Conservation (phyloP, 2,113 vertebrate genomes). For the Prietella phreatophila region DNA sequence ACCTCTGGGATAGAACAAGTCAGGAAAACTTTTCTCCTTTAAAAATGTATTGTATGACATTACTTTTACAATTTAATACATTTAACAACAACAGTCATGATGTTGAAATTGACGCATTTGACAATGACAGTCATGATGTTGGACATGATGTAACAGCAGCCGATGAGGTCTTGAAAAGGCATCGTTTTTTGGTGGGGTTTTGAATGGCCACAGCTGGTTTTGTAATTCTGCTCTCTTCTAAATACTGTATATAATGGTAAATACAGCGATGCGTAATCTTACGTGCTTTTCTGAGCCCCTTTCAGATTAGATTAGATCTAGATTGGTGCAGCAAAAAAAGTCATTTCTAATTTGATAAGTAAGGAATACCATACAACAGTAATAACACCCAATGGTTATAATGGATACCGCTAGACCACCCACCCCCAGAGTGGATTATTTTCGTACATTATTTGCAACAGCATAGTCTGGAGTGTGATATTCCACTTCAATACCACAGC, state of each 20-base stretch:
- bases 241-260: too few relatives aligned
- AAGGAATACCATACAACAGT: too few relatives aligned
- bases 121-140: not conserved
- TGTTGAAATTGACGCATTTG: not conserved
- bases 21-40: not conserved
- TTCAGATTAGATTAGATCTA: not conserved
- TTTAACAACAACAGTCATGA: not conserved
- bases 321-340: not conserved
- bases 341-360: too few relatives aligned
- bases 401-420: too few relatives aligned
- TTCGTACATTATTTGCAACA: too few relatives aligned
- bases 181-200: not conserved
- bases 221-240: not conserved
- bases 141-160: not conserved
- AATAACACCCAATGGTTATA: too few relatives aligned
- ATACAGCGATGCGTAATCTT: too few relatives aligned
- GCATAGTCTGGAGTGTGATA: too few relatives aligned
- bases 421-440: too few relatives aligned
- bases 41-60: not conserved
- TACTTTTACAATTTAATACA: not conserved
- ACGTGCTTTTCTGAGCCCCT: too few relatives aligned
- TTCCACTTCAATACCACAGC: too few relatives aligned
- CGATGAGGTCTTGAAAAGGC: not conserved
- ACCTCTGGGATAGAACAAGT: not conserved
- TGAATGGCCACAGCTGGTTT: not conserved